Percentiles rank a stretch among this genome's conserved stretches.
Evolutionary conservation across 2,113 vertebrate genomes (phyloP).

Genomic region (Gorsachius goisagi): DNA sequence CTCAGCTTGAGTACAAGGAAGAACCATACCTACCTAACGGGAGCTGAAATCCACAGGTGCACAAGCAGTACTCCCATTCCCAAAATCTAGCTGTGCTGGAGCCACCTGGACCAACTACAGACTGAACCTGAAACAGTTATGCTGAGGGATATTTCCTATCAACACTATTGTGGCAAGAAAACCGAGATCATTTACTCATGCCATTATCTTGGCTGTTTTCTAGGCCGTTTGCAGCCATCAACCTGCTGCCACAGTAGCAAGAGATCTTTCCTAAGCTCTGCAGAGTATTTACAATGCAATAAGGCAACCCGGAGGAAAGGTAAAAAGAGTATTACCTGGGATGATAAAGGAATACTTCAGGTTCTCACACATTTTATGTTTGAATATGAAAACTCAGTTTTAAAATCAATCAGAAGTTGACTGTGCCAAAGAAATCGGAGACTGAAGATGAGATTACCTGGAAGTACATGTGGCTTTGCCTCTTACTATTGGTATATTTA

Average conservation of each 20-base stretch:
- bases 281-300: background rate
- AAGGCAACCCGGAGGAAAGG: background rate
- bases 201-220: background rate
- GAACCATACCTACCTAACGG: fast-evolving
- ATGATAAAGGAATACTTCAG: background rate
- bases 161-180: background rate
- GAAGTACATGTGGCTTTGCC: background rate
- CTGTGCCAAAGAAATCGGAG: background rate
- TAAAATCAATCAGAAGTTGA: background rate
- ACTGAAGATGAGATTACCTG: background rate
- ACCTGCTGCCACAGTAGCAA: background rate
- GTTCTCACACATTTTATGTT: background rate
- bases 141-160: background rate
- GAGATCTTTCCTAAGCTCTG: background rate
- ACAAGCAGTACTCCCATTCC: background rate
- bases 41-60: background rate
- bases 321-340: background rate
- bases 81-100: background rate
- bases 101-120: background rate
- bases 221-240: background rate
- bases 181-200: background rate
- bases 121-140: background rate
- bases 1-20: background rate
- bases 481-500: background rate
- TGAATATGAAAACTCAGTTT: background rate